Percentiles rank a stretch among this genome's conserved stretches.
Evolutionary conservation across 1,140 invertebrate genomes (phyloP).

Genomic region (Neelides sp.): DNA sequence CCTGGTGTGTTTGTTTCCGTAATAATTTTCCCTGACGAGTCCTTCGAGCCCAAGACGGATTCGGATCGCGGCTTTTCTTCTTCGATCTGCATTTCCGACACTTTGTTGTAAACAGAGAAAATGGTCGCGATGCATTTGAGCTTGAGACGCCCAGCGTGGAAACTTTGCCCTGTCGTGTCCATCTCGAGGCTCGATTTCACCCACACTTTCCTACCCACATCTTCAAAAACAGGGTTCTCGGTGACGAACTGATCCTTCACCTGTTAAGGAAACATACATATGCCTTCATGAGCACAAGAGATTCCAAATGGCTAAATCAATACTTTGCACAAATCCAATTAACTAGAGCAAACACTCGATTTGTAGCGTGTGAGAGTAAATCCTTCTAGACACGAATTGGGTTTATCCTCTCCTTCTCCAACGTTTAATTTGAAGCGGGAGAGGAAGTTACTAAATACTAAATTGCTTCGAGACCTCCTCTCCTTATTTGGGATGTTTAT

Average conservation of each 20-base stretch:
- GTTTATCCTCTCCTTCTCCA: not conserved
- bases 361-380: too few species aligned
- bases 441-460: too few species aligned
- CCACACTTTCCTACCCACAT: slow-evolving; percentile 16
- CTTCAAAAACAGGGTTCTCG: slow-evolving; percentile 26
- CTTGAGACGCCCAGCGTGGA: slow-evolving; percentile 46
- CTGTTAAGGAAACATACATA: slow-evolving; percentile 16
- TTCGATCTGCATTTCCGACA: slow-evolving; percentile 42
- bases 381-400: too few species aligned
- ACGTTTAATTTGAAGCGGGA: not conserved
- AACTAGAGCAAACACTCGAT: slow-evolving; percentile 10
- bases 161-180: slow-evolving; percentile 41
- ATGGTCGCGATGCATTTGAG: slow-evolving; percentile 50
- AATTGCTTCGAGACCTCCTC: too few species aligned
- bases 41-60: slow-evolving; percentile 50
- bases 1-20: slow-evolving; percentile 9
- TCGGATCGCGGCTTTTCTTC: slow-evolving; percentile 52
- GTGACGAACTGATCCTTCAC: slow-evolving; percentile 23
- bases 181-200: slow-evolving; percentile 38
- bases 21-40: slow-evolving; percentile 36
- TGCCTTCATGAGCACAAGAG: too few species aligned
- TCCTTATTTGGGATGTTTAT: too few species aligned
- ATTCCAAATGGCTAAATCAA: slow-evolving; percentile 21
- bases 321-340: slow-evolving; percentile 15
- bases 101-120: slow-evolving; percentile 45